Evolutionary conservation across 2,888 invertebrate species (phyloP).

Genomic region (Urechis unicinctus): DNA sequence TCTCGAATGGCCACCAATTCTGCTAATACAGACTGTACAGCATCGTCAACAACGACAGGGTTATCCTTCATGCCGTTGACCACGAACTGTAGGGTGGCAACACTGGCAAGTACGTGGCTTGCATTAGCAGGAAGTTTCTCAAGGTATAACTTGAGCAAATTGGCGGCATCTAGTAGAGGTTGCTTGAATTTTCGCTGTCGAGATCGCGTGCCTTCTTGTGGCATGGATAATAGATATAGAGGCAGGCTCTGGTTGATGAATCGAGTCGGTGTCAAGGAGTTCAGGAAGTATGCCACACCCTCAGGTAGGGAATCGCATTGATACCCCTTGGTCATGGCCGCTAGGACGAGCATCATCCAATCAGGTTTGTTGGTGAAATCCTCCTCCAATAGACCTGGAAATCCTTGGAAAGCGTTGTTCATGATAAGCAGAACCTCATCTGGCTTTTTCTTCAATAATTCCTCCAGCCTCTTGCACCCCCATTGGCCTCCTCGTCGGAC

Average conservation of each 20-base stretch:
- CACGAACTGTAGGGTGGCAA: background rate
- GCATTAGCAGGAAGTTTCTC: too few species aligned
- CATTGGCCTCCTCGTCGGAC: too few species aligned
- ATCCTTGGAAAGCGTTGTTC: background rate
- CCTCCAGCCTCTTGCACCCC: background rate
- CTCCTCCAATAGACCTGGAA: conserved; percentile 6
- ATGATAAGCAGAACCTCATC: conserved; percentile 3
- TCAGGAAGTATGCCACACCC: conserved; percentile 13
- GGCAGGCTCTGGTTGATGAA: conserved; percentile 9
- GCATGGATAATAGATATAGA: conserved; percentile 2
- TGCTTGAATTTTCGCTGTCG: too few species aligned
- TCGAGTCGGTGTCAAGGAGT: conserved; percentile 5
- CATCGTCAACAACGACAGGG: conserved; percentile 2
- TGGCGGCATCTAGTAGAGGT: too few species aligned
- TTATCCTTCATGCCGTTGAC: background rate
- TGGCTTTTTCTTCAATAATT: background rate
- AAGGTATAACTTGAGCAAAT: too few species aligned
- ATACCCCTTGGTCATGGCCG: conserved; percentile 18
- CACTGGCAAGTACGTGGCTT: too few species aligned
- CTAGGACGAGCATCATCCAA: conserved; percentile 6
- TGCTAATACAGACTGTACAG: background rate
- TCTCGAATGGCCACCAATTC: background rate
- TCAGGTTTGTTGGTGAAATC: conserved; percentile 5
- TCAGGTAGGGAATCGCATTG: conserved; percentile 13
- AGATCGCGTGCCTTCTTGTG: too few species aligned